Evolutionary conservation across 2,113 vertebrate genomes (phyloP).

Genomic region (Madoqua kirkii): DNA sequence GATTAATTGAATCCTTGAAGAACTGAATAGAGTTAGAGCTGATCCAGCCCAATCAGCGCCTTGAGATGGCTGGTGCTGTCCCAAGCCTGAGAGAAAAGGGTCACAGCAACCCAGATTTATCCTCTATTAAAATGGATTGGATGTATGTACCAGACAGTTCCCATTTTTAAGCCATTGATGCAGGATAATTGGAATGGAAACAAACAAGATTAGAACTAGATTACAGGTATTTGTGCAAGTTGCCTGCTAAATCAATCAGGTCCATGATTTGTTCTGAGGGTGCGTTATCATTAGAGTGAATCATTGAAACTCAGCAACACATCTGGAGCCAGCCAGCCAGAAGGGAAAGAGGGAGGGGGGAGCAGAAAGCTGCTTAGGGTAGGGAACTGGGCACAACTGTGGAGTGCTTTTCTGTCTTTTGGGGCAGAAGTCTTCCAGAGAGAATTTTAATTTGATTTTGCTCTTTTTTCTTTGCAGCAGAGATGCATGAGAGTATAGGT

Average conservation of each 20-base stretch:
- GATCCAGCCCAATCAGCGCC: constrained; percentile 40
- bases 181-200: constrained; percentile 70
- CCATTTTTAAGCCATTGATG: constrained; percentile 71
- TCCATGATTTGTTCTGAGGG: constrained; percentile 52
- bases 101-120: constrained; percentile 67
- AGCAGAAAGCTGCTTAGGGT: not conserved
- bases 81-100: not conserved
- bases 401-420: constrained; percentile 12
- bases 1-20: constrained; percentile 79
- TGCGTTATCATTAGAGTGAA: constrained; percentile 44
- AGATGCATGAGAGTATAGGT: constrained; percentile 33
- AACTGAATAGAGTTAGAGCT: constrained; percentile 69
- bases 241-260: constrained; percentile 62
- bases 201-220: constrained; percentile 73
- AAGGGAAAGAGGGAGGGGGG: not conserved
- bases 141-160: constrained; percentile 53
- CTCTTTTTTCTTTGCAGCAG: constrained; percentile 17
- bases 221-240: constrained; percentile 67
- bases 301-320: constrained; percentile 14
- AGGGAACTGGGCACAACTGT: not conserved
- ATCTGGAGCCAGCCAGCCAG: constrained; percentile 54
- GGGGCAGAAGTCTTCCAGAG: constrained; percentile 11
- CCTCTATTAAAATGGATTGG: constrained; percentile 58
- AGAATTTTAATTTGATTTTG: constrained; percentile 53
- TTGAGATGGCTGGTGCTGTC: constrained; percentile 47